These are phyloP conservation scores for Paratrypauchen microcephalus DNA, from an alignment of 2,797 vertebrate species.

Conservation along the genomic window DNA sequence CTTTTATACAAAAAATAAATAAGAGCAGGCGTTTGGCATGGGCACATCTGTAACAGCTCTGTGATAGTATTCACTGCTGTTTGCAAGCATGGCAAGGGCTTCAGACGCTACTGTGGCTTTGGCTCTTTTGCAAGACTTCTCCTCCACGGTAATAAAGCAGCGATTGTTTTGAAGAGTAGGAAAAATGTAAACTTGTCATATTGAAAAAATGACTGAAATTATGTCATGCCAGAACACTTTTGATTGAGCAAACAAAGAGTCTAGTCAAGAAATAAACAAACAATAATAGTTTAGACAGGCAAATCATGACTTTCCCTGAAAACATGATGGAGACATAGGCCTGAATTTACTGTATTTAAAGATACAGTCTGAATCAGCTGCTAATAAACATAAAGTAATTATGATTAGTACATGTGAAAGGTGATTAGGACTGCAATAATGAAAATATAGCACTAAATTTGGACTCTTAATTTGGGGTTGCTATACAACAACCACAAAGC, in stretches of 20 bases:
- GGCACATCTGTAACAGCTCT: slow-evolving; percentile 41
- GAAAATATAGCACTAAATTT: neutral
- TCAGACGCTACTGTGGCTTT: slow-evolving; percentile 18
- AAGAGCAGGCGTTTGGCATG: slow-evolving; percentile 29
- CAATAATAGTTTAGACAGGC: slow-evolving; percentile 50
- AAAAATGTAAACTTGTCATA: neutral
- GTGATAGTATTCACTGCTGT: slow-evolving; percentile 60
- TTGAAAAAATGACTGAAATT: slow-evolving; percentile 17
- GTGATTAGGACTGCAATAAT: neutral
- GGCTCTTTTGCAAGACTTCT: neutral
- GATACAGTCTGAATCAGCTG: neutral
- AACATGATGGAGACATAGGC: neutral
- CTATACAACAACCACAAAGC: neutral
- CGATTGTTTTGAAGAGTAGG: neutral
- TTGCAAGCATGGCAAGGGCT: slow-evolving; percentile 39
- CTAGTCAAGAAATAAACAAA: slow-evolving; percentile 53
- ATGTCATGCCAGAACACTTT: slow-evolving; percentile 38
- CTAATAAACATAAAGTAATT: neutral
- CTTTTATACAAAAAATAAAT: slow-evolving; percentile 35
- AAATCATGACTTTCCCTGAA: slow-evolving; percentile 42
- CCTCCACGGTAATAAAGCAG: neutral
- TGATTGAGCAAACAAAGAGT: slow-evolving; percentile 39
- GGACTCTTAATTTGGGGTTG: neutral
- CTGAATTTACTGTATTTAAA: slow-evolving; percentile 5
- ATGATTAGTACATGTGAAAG: neutral